These are phyloP conservation scores for Lacanobia oleracea DNA, from an alignment of 2,888 invertebrate species.

Conservation along the genomic window DNA sequence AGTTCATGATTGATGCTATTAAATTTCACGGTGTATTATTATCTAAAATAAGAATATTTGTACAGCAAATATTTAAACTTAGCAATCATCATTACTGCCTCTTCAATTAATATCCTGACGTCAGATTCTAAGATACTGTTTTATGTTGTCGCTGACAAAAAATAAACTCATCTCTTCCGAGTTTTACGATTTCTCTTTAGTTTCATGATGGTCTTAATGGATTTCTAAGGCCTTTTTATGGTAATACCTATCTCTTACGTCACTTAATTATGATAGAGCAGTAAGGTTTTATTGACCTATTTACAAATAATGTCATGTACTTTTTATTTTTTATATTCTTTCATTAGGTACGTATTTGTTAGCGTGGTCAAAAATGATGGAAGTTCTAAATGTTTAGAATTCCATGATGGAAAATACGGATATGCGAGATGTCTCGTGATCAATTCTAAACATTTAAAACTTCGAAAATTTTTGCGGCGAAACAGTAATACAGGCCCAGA, in stretches of 20 bases:
- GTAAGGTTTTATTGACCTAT: too few species aligned
- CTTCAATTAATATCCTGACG: neutral
- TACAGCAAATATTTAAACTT: neutral
- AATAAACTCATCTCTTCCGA: neutral
- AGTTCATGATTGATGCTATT: neutral
- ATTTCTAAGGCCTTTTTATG: neutral
- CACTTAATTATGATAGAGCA: neutral
- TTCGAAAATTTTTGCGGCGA: too few species aligned
- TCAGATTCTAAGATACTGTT: neutral
- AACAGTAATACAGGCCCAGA: too few species aligned
- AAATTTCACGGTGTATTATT: constrained; percentile 1
- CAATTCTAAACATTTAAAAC: too few species aligned
- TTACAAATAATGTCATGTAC: too few species aligned
- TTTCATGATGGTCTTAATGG: constrained; percentile 4
- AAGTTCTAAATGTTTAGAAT: too few species aligned
- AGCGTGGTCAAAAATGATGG: too few species aligned
- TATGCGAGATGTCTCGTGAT: too few species aligned
- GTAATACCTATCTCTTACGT: neutral
- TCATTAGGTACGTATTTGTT: too few species aligned
- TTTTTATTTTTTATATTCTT: too few species aligned
- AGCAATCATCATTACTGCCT: neutral
- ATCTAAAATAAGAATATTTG: too few species aligned
- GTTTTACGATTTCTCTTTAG: constrained; percentile 10
- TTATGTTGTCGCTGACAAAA: neutral
- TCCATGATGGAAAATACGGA: too few species aligned